phyloP scores from a whole-genome alignment of 2,888 invertebrate species.

The Steinernema hermaphroditum region DNA sequence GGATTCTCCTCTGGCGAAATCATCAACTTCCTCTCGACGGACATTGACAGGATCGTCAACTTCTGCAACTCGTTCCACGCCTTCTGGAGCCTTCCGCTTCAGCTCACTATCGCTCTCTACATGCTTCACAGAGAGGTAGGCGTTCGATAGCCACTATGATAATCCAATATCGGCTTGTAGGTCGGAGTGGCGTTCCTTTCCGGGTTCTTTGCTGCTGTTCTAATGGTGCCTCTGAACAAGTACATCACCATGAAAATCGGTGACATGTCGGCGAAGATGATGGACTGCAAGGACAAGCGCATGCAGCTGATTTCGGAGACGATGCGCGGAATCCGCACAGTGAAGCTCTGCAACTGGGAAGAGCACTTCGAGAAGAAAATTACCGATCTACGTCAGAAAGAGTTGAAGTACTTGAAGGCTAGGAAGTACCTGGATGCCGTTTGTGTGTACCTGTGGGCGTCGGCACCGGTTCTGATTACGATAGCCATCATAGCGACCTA shows the following conservation, averaged over 20 bases:
- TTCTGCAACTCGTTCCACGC: conserved; percentile 94
- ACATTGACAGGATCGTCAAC: conserved; percentile 90
- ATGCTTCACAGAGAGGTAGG: conserved; percentile 74
- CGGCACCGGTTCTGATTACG: conserved; percentile 80
- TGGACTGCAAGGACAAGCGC: conserved; percentile 86
- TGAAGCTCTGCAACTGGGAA: conserved; percentile 93
- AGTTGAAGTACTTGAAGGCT: conserved; percentile 68
- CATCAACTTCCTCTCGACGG: conserved; percentile 93
- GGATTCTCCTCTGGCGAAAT: conserved; percentile 77
- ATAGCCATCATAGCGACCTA: conserved; percentile 70
- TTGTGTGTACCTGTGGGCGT: conserved; percentile 98
- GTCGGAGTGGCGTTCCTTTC: conserved; percentile 88
- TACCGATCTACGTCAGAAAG: conserved; percentile 43
- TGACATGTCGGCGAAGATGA: conserved; percentile 80
- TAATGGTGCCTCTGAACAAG: conserved; percentile 90
- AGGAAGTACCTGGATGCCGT: conserved; percentile 87
- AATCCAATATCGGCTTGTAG: no score
- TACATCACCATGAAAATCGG: conserved; percentile 86
- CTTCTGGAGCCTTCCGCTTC: conserved; percentile 91
- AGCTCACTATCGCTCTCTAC: conserved; percentile 80
- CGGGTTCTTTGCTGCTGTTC: conserved; percentile 81
- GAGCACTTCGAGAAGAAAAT: conserved; percentile 74
- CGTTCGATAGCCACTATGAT: neutral
- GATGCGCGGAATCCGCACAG: conserved; percentile 81
- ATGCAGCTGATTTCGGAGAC: conserved; percentile 83